Percentiles rank a stretch among this genome's conserved stretches.
phyloP scores from a whole-genome alignment of 1,140 invertebrate genomes.

The Drosophila pallidifrons region DNA sequence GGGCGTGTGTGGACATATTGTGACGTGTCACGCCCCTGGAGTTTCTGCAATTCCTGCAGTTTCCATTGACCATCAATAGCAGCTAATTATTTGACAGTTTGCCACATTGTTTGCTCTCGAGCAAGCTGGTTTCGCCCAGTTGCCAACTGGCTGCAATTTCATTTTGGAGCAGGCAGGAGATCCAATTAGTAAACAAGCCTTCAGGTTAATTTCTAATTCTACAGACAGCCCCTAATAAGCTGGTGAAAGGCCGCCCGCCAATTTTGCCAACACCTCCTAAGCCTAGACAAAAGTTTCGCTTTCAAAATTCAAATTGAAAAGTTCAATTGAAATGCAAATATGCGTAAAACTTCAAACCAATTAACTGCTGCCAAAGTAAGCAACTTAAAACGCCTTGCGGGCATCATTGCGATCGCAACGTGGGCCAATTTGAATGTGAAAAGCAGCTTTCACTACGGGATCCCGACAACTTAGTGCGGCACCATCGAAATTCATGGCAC shows the following conservation, averaged over 20 bases:
- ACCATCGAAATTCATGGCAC: conserved; percentile 60
- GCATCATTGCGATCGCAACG: conserved; percentile 35
- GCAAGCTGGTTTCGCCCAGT: conserved; percentile 54
- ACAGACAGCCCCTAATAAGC: conserved; percentile 49
- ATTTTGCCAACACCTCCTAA: conserved; percentile 49
- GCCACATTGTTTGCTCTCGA: conserved; percentile 52
- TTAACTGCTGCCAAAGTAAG: conserved; percentile 75
- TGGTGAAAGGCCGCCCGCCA: conserved; percentile 56
- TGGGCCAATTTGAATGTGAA: conserved; percentile 70
- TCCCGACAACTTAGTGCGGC: conserved; percentile 32
- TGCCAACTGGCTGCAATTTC: conserved; percentile 12
- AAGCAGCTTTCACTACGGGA: conserved; percentile 57
- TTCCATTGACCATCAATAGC: conserved; percentile 57
- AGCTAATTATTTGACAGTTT: conserved; percentile 70
- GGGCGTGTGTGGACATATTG: conserved; percentile 76
- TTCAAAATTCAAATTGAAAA: conserved; percentile 44
- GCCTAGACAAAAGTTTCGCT: conserved; percentile 40
- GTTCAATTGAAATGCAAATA: conserved; percentile 63
- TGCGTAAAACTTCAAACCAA: conserved; percentile 75
- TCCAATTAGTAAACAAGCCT: conserved; percentile 58
- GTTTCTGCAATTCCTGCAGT: conserved; percentile 32
- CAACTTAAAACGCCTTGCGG: conserved; percentile 76
- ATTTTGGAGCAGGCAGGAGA: conserved; percentile 49
- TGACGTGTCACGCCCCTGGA: conserved; percentile 77
- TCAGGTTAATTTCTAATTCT: conserved; percentile 29